These are phyloP conservation scores for Alsophila aescularia DNA, from an alignment of 2,888 invertebrate genomes.

Conservation along the genomic window DNA sequence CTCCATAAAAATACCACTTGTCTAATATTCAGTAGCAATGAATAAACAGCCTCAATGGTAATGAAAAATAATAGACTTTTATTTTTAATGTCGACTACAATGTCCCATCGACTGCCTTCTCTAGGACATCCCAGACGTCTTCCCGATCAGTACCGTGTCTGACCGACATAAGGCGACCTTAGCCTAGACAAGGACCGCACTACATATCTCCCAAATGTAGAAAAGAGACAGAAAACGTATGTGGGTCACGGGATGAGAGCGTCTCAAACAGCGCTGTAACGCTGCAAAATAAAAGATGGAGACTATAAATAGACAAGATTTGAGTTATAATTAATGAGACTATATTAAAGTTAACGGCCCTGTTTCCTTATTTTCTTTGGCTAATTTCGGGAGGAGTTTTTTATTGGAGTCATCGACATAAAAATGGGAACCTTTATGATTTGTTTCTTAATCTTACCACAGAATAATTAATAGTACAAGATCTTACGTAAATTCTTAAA, in stretches of 20 bases:
- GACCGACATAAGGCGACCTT: conserved; percentile 81
- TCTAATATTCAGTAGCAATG: too few relatives aligned
- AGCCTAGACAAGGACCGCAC: conserved; percentile 55
- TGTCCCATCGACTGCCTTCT: conserved; percentile 28
- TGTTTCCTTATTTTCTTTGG: conserved; percentile 18
- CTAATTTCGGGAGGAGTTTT: conserved; percentile 4
- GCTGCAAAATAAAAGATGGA: conserved; percentile 54
- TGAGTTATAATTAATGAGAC: conserved; percentile 57
- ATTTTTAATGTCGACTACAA: too few relatives aligned
- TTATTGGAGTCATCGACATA: conserved; percentile 5
- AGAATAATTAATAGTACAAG: too few relatives aligned
- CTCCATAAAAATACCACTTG: too few relatives aligned
- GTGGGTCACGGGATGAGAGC: conserved; percentile 81
- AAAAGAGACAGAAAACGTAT: conserved; percentile 59
- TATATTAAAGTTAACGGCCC: conserved; percentile 8
- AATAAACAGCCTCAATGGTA: too few relatives aligned
- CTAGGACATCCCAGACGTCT: conserved; percentile 56
- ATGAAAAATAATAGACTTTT: too few relatives aligned
- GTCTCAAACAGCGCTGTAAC: conserved; percentile 68
- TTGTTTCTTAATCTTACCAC: conserved; percentile 8
- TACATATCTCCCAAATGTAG: conserved; percentile 34
- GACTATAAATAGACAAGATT: conserved; percentile 67
- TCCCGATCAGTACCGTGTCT: conserved; percentile 75
- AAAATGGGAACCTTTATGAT: conserved; percentile 1
- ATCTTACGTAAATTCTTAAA: too few relatives aligned